Evolutionary conservation across 2,888 invertebrate species (phyloP).

Genomic region (Chesias legatella): DNA sequence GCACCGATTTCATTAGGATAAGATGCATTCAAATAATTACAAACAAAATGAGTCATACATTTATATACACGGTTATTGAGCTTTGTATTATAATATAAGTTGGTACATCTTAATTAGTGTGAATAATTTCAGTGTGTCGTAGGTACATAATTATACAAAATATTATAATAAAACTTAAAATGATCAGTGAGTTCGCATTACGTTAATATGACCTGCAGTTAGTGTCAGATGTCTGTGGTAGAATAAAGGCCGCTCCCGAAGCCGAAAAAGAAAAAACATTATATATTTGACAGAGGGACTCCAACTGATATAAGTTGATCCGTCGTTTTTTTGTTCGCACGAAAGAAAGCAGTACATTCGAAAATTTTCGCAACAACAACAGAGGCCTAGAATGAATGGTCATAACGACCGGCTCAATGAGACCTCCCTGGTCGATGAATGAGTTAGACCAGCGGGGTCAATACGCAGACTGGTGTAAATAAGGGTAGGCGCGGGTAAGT

Average conservation of each 20-base stretch:
- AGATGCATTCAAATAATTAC: no score
- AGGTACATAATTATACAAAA: no score
- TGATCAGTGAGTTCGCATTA: no score
- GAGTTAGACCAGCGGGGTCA: constrained; percentile 39
- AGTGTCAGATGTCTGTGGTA: not conserved
- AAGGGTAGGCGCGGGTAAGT: constrained; percentile 49
- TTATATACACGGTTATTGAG: no score
- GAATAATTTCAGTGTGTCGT: no score
- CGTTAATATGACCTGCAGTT: no score
- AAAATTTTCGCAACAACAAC: constrained; percentile 26
- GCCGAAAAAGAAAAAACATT: constrained; percentile 54
- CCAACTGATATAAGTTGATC: constrained; percentile 39
- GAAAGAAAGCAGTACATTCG: constrained; percentile 22
- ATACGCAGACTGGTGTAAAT: constrained; percentile 46
- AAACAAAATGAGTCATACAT: no score
- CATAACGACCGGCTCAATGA: constrained; percentile 41
- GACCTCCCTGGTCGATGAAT: constrained; percentile 39
- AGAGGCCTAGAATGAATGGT: constrained; percentile 42
- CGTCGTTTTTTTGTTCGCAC: constrained; percentile 28
- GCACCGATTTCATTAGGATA: no score
- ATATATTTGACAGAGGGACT: constrained; percentile 66
- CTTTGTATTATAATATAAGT: no score
- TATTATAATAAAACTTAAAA: no score
- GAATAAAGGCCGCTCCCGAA: constrained; percentile 7
- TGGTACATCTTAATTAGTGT: no score